Percentiles rank a stretch among this genome's conserved stretches.
phyloP scores from a whole-genome alignment of 2,888 invertebrate species.

The Aleiodes leptofemur region DNA sequence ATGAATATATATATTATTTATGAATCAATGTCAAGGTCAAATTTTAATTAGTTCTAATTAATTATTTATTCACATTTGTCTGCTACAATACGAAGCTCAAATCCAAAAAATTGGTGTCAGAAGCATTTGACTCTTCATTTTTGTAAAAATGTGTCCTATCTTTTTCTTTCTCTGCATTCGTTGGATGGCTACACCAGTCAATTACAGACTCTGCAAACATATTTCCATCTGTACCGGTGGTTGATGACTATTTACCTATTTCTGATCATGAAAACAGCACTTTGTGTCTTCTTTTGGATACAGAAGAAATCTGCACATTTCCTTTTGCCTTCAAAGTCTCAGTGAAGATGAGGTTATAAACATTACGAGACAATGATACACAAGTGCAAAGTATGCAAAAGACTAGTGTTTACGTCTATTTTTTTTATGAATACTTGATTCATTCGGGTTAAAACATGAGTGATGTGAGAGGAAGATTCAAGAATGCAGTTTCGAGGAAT shows the following conservation, averaged over 20 bases:
- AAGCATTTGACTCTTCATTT: too few species aligned
- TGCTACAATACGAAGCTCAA: too few species aligned
- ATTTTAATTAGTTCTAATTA: too few species aligned
- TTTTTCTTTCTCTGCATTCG: too few species aligned
- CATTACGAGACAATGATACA: background rate
- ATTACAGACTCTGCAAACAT: background rate
- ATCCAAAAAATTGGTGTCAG: too few species aligned
- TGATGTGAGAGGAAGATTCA: slow-evolving; percentile 6
- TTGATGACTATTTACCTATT: background rate
- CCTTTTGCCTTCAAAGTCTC: background rate
- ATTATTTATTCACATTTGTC: too few species aligned
- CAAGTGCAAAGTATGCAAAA: too few species aligned
- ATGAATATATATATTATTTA: too few species aligned
- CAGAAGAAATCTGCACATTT: background rate
- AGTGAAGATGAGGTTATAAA: slow-evolving; percentile 21
- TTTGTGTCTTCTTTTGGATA: background rate
- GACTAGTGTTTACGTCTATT: background rate
- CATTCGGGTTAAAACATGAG: background rate
- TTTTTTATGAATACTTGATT: background rate
- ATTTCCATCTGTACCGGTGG: background rate
- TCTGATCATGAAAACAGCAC: background rate
- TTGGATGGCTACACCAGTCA: too few species aligned
- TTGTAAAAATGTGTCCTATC: too few species aligned
- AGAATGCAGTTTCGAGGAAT: slow-evolving; percentile 17
- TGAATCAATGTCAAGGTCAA: too few species aligned